Percentiles rank a stretch among this genome's conserved stretches.
Conservation (phyloP, 37 sponge, comb jelly and placozoan species). For the Axinella damicornis region DNA sequence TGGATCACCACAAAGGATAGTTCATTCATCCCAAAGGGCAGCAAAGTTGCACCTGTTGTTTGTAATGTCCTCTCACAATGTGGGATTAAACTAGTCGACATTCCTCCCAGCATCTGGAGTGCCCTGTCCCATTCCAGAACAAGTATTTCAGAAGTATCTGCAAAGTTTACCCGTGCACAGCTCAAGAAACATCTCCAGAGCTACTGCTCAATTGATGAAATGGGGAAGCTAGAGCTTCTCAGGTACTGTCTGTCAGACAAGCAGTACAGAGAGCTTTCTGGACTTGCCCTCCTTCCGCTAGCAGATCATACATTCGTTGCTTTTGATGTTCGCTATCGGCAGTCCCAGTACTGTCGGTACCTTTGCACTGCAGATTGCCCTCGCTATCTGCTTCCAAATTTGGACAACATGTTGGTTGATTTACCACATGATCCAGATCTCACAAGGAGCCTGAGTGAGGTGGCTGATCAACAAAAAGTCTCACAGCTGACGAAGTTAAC, state of each 20-base stretch:
- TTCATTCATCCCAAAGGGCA: slow-evolving; percentile 18
- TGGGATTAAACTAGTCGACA: slow-evolving; percentile 38
- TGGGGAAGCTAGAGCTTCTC: slow-evolving; percentile 39
- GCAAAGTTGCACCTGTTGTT: slow-evolving; percentile 4
- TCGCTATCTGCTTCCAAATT: slow-evolving; percentile 28
- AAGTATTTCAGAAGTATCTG: slow-evolving; percentile 5
- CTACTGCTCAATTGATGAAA: slow-evolving; percentile 11
- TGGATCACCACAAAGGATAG: slow-evolving; percentile 12
- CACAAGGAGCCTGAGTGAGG: background rate
- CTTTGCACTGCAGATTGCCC: slow-evolving; percentile 39
- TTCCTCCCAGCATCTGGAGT: slow-evolving; percentile 9
- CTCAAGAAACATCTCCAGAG: slow-evolving; percentile 1
- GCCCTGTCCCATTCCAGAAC: background rate
- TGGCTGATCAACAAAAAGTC: slow-evolving; percentile 6
- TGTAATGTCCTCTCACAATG: slow-evolving; percentile 2
- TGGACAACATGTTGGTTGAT: slow-evolving; percentile 19
- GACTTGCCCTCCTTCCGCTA: slow-evolving; percentile 48
- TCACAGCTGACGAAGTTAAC: slow-evolving; percentile 28
- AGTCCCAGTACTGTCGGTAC: background rate
- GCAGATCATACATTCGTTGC: slow-evolving; percentile 38
- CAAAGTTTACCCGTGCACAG: background rate
- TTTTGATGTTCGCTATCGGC: background rate
- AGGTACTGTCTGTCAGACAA: slow-evolving; percentile 57
- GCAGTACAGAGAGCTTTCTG: slow-evolving; percentile 33
- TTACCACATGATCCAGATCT: background rate